A percentile compares a stretch with the other conserved stretches of the same genome.
These are phyloP conservation scores for Rhizomys pruinosus DNA, from an alignment of 2,113 vertebrate species.

Conservation along the genomic window DNA sequence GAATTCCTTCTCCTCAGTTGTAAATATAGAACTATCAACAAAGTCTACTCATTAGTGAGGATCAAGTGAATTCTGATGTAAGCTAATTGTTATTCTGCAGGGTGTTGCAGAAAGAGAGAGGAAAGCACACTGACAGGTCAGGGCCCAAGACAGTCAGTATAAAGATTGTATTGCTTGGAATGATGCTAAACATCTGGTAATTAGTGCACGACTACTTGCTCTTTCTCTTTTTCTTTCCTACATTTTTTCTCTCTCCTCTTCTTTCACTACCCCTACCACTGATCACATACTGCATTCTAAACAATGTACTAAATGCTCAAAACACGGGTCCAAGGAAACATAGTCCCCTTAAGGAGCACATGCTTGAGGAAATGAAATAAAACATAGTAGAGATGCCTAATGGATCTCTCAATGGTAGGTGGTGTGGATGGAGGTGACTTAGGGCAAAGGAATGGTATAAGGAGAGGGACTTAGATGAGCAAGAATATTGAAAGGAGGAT, in stretches of 20 bases:
- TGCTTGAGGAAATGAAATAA: neutral
- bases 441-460: neutral
- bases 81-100: neutral
- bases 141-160: neutral
- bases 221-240: neutral
- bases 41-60: neutral
- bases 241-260: neutral
- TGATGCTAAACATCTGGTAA: slow-evolving; percentile 20
- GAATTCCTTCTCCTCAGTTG: neutral
- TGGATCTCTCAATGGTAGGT: neutral
- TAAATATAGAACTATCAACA: slow-evolving; percentile 1
- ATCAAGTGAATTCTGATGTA: neutral
- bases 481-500: neutral
- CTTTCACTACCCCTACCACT: neutral
- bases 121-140: neutral
- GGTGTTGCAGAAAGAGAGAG: neutral
- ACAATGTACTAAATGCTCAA: neutral
- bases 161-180: neutral
- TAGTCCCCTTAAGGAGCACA: neutral
- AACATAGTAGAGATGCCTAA: neutral
- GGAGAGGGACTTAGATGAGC: neutral
- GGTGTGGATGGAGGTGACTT: neutral
- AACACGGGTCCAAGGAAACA: neutral
- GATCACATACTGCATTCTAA: neutral
- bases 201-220: neutral